Evolutionary conservation across 2,888 invertebrate genomes (phyloP), one percentile per base, ranked within the genome.

Genomic region (Hydropsyche betteni): DNA sequence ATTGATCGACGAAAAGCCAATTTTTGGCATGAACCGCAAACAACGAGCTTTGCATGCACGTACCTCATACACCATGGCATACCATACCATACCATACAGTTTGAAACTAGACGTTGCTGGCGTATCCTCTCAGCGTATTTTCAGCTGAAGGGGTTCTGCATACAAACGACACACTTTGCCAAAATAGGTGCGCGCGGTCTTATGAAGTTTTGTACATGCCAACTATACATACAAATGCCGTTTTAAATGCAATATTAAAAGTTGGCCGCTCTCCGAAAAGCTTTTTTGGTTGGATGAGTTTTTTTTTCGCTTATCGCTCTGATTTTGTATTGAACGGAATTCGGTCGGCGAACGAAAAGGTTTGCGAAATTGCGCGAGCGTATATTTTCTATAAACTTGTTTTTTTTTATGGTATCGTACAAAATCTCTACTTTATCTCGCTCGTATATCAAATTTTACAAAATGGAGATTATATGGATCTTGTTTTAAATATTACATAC

Each of bases 121-220:
- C 44, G 44, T 44, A n/a, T 61, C 64, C 64, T 64, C 64, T 64
- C 64, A 64, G 64, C 64, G 64, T 64, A 64, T 64, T 64, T 64
- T 64, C 64, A 64, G 64, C 64, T 64, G 64, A 64, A 64, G 74
- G 38, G 74, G 68, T 73, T 55, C 74, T 76, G 76, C 76, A 76
- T 76, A 76, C 76, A 76, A 76, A 76, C 71, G 74, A 76, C 74
- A 68, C 64, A 76, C 64, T 76, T 76, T 76, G 64, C 50, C 69
- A 74, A 74, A 74, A 64, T 76, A 70, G 74, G 53, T 76, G 76
- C 76, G 70, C 75, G 69, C 50, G 52, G 64, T 61, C 75, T 71
- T 61, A 61, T 68, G 64, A 75, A 71, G 71, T 52, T 71, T 64
- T 52, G 64, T 52, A 52, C 75, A 75, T 64, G 68, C 68, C 68